A percentile compares a stretch with the other conserved stretches of the same genome.
Evolutionary conservation across 2,797 vertebrate genomes (phyloP).

Genomic region (Sebastolobus alascanus): DNA sequence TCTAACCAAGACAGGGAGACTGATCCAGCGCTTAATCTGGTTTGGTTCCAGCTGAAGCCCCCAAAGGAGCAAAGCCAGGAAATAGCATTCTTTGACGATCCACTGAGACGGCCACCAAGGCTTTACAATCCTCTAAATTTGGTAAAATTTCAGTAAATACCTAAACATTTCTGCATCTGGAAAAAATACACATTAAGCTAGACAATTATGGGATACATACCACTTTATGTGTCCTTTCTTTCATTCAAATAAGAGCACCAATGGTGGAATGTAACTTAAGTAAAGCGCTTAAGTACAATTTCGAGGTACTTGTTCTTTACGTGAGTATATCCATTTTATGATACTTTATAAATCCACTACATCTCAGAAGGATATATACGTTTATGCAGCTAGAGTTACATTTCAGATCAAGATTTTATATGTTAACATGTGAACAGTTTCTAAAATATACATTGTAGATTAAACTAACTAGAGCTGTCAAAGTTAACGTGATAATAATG

Average conservation of each 20-base stretch:
- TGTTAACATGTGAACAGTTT: too few relatives aligned
- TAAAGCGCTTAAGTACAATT: background rate
- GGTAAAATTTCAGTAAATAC: background rate
- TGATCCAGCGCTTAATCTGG: slow-evolving; percentile 42
- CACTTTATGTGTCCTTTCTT: background rate
- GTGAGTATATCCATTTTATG: background rate
- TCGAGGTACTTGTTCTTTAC: background rate
- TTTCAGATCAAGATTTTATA: background rate
- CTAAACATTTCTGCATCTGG: background rate
- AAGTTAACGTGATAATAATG: too few relatives aligned
- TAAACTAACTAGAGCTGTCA: too few relatives aligned
- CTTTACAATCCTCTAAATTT: background rate
- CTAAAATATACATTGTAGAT: background rate
- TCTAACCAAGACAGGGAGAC: slow-evolving; percentile 45
- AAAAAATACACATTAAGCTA: background rate
- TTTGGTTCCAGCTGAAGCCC: slow-evolving; percentile 48
- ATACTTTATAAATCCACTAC: background rate
- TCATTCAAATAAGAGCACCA: background rate
- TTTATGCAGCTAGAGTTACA: background rate
- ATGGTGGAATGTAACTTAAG: background rate
- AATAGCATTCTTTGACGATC: slow-evolving; percentile 42
- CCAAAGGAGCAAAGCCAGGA: slow-evolving; percentile 36
- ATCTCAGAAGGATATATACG: background rate
- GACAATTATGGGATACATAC: background rate
- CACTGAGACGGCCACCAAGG: slow-evolving; percentile 10